Conservation (phyloP, 2,113 vertebrate species). For the Tapirus terrestris region DNA sequence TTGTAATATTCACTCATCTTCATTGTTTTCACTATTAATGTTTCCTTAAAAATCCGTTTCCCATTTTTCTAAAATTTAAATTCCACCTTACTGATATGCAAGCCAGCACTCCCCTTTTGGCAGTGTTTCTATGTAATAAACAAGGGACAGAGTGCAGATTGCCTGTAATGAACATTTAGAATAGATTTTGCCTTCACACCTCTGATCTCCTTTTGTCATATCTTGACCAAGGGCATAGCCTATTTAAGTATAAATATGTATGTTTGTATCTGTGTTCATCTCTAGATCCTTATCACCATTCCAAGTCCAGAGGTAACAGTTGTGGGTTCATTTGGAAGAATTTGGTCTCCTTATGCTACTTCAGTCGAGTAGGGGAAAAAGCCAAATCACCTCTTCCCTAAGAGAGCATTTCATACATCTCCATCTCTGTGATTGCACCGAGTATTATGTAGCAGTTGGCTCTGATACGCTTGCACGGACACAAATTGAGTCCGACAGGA, state of each 20-base stretch:
- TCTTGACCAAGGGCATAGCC: background rate
- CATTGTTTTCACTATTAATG: conserved; percentile 39
- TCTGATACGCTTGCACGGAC: conserved; percentile 86
- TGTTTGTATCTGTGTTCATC: background rate
- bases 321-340: conserved; percentile 60
- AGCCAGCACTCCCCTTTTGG: background rate
- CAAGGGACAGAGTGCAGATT: background rate
- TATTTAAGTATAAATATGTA: conserved; percentile 34
- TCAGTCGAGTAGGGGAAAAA: conserved; percentile 38
- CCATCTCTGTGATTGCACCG: conserved; percentile 73
- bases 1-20: background rate
- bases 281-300: background rate
- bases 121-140: background rate
- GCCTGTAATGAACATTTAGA: background rate
- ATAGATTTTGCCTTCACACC: background rate
- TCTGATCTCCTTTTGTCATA: background rate
- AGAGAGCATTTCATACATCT: conserved; percentile 73
- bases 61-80: conserved; percentile 31
- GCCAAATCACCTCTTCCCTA: conserved; percentile 52
- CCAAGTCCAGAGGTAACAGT: conserved; percentile 17
- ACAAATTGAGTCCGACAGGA: conserved; percentile 91
- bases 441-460: conserved; percentile 88
- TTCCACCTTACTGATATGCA: background rate
- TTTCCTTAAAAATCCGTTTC: conserved; percentile 20
- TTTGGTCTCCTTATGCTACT: background rate